Percentiles rank a stretch among this genome's conserved stretches.
Evolutionary conservation across 2,113 vertebrate genomes (phyloP).

Genomic region (Rhinichthys klamathensis): DNA sequence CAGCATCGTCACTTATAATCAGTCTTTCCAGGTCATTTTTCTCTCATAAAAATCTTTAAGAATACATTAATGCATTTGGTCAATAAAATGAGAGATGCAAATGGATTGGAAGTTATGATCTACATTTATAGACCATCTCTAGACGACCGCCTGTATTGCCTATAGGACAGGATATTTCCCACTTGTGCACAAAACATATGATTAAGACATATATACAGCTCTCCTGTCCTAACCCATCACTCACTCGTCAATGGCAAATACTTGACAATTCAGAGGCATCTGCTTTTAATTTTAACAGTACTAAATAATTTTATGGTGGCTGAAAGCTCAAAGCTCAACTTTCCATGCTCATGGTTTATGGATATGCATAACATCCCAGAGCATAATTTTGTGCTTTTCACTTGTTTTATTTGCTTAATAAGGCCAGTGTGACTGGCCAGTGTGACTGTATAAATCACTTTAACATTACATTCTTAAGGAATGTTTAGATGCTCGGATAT

Average conservation of each 20-base stretch:
- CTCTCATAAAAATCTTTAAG: neutral
- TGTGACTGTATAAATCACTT: neutral
- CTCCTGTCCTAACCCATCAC: neutral
- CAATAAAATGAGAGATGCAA: constrained; percentile 11
- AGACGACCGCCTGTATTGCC: neutral
- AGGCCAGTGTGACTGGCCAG: neutral
- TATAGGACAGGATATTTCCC: neutral
- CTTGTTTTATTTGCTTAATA: constrained; percentile 34
- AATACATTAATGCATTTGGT: neutral
- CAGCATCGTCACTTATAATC: neutral
- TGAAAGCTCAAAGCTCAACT: constrained; percentile 11
- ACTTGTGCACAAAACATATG: constrained; percentile 37
- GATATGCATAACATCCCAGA: constrained; percentile 19
- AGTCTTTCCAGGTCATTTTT: neutral
- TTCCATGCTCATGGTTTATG: constrained; percentile 26
- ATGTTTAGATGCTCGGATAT: neutral
- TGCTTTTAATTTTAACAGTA: constrained; percentile 55
- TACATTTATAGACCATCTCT: neutral
- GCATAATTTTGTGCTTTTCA: constrained; percentile 9
- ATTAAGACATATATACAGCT: constrained; percentile 22
- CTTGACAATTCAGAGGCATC: constrained; percentile 53
- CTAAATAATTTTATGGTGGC: constrained; percentile 51
- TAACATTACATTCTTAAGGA: neutral
- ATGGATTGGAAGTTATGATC: neutral
- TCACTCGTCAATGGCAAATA: constrained; percentile 5